A percentile compares a stretch with the other conserved stretches of the same genome.
Evolutionary conservation across 2,797 vertebrate genomes (phyloP).

Genomic region (Spondyliosoma cantharus): DNA sequence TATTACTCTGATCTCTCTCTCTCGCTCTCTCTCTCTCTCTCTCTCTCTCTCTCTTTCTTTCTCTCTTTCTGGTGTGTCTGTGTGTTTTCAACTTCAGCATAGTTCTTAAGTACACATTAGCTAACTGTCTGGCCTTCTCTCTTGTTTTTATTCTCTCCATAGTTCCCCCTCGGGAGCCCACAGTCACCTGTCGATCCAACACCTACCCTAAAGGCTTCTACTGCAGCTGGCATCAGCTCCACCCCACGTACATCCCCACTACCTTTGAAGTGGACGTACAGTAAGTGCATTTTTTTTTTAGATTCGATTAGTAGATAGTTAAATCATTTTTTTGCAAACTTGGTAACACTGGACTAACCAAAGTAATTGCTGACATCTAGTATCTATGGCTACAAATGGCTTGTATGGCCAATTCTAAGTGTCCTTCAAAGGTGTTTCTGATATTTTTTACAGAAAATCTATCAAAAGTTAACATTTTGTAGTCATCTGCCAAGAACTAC

Average conservation of each 20-base stretch:
- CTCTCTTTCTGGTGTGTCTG: not conserved
- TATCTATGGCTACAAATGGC: not conserved
- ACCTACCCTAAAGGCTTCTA: constrained; percentile 98
- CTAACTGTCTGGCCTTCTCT: not conserved
- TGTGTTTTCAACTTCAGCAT: not conserved
- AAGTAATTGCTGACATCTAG: not conserved
- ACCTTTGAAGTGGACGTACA: constrained; percentile 93
- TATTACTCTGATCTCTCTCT: constrained; percentile 18
- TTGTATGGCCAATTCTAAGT: not conserved
- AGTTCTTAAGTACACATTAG: not conserved
- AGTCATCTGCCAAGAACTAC: not conserved
- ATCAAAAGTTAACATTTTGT: not conserved
- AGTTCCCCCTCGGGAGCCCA: constrained; percentile 90
- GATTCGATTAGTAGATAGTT: too few species aligned
- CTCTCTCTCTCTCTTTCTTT: not conserved
- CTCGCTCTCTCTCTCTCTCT: constrained; percentile 2
- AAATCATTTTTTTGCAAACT: too few species aligned
- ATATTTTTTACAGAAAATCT: not conserved
- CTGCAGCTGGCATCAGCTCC: constrained; percentile 95
- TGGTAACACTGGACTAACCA: not conserved
- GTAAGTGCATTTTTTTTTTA: constrained; percentile 82
- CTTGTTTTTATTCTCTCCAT: constrained; percentile 34
- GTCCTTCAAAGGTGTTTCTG: not conserved
- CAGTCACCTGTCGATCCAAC: constrained; percentile 95
- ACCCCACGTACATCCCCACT: constrained; percentile 92